Evolutionary conservation across 2,888 invertebrate genomes (phyloP).

Genomic region (Xestoiulus laeticollis): DNA sequence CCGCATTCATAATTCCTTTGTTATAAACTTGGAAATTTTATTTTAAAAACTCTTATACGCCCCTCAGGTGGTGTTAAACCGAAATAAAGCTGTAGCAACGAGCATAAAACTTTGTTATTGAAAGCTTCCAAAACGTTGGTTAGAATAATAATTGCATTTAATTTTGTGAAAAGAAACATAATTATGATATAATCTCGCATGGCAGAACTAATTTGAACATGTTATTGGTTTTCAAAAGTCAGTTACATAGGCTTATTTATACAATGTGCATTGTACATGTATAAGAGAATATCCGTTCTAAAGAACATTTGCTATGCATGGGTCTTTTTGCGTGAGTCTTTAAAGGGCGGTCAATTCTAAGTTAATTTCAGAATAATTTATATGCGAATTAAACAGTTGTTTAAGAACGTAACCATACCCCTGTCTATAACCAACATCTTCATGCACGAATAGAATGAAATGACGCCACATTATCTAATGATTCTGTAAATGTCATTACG

Average conservation of each 20-base stretch:
- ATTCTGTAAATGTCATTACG: background rate
- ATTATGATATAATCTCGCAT: too few species aligned
- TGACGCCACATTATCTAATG: background rate
- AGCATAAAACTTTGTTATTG: too few species aligned
- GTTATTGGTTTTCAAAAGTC: background rate
- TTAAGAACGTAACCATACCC: background rate
- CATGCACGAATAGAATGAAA: background rate
- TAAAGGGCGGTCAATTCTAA: background rate
- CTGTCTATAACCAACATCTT: background rate
- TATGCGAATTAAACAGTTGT: slow-evolving; percentile 43
- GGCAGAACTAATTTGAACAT: background rate
- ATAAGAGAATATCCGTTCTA: background rate
- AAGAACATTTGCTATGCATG: background rate
- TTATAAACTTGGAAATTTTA: too few species aligned
- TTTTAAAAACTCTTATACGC: too few species aligned
- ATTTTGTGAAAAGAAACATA: too few species aligned
- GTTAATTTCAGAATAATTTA: slow-evolving; percentile 17
- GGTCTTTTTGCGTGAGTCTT: background rate
- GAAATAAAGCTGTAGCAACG: too few species aligned
- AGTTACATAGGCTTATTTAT: background rate
- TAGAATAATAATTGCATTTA: too few species aligned
- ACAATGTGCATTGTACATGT: background rate
- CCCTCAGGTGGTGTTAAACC: too few species aligned
- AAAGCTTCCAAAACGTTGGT: too few species aligned
- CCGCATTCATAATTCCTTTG: too few species aligned